These are phyloP conservation scores for Dufourea novaeangliae DNA, from an alignment of 1,140 invertebrate genomes.

Conservation along the genomic window DNA sequence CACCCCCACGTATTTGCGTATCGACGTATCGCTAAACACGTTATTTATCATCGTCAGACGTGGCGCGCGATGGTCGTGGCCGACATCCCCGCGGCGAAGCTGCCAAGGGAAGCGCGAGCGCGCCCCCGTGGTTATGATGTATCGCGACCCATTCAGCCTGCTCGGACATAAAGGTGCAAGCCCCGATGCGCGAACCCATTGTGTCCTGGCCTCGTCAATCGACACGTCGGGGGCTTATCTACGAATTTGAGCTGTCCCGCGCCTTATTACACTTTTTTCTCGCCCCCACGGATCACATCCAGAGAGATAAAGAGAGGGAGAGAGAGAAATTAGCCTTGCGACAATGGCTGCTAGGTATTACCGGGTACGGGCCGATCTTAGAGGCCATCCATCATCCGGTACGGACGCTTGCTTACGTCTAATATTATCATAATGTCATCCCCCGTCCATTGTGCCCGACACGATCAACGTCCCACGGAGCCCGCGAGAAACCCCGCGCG, in stretches of 20 bases:
- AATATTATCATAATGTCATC: constrained; percentile 71
- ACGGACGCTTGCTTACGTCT: constrained; percentile 52
- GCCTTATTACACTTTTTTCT: constrained; percentile 52
- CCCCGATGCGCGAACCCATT: constrained; percentile 25
- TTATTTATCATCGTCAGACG: constrained; percentile 72
- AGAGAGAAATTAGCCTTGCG: constrained; percentile 60
- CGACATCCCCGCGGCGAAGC: not conserved
- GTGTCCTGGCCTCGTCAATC: constrained; percentile 51
- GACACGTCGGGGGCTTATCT: constrained; percentile 53
- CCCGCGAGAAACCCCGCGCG: constrained; percentile 18
- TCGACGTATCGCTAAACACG: constrained; percentile 65
- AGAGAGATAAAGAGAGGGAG: not conserved
- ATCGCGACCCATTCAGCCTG: constrained; percentile 64
- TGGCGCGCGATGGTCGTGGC: constrained; percentile 15
- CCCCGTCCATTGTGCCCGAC: constrained; percentile 55
- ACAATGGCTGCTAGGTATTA: constrained; percentile 65
- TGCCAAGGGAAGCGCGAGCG: constrained; percentile 7
- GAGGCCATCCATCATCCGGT: constrained; percentile 65
- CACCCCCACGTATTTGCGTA: constrained; percentile 57
- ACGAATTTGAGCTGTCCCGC: constrained; percentile 21
- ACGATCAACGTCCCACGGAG: constrained; percentile 55
- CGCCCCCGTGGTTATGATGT: constrained; percentile 65
- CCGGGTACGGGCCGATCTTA: constrained; percentile 42
- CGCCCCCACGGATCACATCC: not conserved
- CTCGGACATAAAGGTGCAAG: constrained; percentile 5